phyloP scores from a whole-genome alignment of 2,113 vertebrate species.

The Steatornis caripensis region DNA sequence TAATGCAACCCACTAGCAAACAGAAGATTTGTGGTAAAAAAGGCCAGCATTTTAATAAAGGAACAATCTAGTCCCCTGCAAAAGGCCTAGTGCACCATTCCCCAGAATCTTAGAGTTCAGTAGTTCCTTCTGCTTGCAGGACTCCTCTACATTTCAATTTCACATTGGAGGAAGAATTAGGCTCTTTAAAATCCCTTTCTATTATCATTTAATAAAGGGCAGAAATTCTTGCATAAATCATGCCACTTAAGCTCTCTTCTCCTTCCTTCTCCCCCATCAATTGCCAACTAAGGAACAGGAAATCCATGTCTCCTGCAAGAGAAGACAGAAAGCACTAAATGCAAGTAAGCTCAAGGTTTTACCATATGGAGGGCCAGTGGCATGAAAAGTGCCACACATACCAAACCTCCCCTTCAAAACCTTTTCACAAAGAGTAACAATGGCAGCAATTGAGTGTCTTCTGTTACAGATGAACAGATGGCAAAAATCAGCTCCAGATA shows the following conservation, averaged over 20 bases:
- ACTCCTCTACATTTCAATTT: not conserved
- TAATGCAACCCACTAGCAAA: not conserved
- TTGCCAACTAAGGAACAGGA: not conserved
- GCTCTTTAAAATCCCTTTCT: not conserved
- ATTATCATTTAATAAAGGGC: not conserved
- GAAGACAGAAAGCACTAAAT: not conserved
- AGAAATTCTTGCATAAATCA: not conserved
- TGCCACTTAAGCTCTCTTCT: not conserved
- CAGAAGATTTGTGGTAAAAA: not conserved
- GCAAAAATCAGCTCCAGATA: not conserved
- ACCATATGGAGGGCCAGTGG: fast-evolving
- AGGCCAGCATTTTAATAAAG: not conserved
- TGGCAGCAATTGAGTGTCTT: not conserved
- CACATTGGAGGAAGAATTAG: not conserved
- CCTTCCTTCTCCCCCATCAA: not conserved
- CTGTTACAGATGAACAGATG: not conserved
- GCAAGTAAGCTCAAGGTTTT: not conserved
- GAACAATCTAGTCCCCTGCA: not conserved
- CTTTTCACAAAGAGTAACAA: not conserved
- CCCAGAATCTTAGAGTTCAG: not conserved
- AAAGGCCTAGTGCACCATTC: not conserved
- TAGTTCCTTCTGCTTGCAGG: not conserved
- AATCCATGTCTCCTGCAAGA: not conserved
- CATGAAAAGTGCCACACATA: fast-evolving
- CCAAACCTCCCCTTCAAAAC: not conserved